These are phyloP conservation scores for Callyntrura guangdongensis DNA, from an alignment of 2,888 invertebrate genomes.

Conservation along the genomic window DNA sequence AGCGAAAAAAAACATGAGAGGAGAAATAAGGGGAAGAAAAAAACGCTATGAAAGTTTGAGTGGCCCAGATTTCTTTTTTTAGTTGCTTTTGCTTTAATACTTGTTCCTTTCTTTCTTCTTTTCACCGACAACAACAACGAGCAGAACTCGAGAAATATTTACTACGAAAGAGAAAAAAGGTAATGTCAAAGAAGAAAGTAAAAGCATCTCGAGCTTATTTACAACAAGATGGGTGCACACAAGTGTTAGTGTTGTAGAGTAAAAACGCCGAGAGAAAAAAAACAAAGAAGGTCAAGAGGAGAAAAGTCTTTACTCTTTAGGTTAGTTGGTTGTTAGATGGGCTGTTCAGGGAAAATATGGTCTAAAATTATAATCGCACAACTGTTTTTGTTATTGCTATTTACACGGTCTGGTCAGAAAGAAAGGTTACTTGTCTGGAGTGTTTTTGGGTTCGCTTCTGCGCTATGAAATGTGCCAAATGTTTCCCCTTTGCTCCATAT, in stretches of 20 bases:
- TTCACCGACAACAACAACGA: slow-evolving; percentile 30
- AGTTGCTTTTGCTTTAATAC: slow-evolving; percentile 54
- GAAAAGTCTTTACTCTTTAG: slow-evolving; percentile 25
- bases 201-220: slow-evolving; percentile 14
- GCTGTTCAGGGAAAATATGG: neutral
- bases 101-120: slow-evolving; percentile 31
- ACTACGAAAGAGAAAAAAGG: slow-evolving; percentile 23
- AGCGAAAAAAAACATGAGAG: slow-evolving; percentile 11
- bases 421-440: slow-evolving; percentile 18
- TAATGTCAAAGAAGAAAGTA: slow-evolving; percentile 31
- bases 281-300: slow-evolving; percentile 55
- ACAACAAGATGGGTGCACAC: neutral
- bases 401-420: neutral
- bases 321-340: neutral
- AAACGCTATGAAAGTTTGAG: slow-evolving; percentile 75
- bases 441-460: neutral
- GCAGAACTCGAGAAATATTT: neutral
- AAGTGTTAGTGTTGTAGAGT: neutral
- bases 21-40: neutral
- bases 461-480: neutral
- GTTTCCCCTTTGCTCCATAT: no score
- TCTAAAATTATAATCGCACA: neutral
- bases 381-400: neutral
- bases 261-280: neutral
- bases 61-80: slow-evolving; percentile 77